These are phyloP conservation scores for Tetrax tetrax DNA, from an alignment of 2,113 vertebrate genomes.

Conservation along the genomic window DNA sequence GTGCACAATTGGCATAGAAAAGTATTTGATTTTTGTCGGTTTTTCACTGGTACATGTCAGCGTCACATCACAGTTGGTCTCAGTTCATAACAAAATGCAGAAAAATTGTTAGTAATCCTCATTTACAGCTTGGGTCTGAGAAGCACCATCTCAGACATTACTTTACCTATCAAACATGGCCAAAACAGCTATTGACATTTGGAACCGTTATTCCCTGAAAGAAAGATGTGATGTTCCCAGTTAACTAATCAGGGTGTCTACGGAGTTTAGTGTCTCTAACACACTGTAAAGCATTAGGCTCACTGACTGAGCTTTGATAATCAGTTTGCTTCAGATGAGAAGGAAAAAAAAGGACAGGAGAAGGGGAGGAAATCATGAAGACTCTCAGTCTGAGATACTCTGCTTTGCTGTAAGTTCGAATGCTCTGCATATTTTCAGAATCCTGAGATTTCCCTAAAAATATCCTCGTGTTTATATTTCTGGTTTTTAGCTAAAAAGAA, in stretches of 20 bases:
- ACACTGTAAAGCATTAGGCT: neutral
- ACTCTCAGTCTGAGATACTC: neutral
- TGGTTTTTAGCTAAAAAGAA: neutral
- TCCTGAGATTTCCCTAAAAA: conserved; percentile 3
- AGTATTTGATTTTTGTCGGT: conserved; percentile 30
- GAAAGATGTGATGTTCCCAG: conserved; percentile 46
- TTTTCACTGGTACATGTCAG: conserved; percentile 58
- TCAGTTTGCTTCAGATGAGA: conserved; percentile 42
- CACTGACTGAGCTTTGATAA: neutral
- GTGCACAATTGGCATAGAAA: conserved; percentile 69
- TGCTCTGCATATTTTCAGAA: conserved; percentile 27
- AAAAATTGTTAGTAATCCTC: conserved; percentile 67
- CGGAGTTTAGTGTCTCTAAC: conserved; percentile 17
- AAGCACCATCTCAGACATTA: conserved; percentile 56
- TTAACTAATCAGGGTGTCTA: neutral
- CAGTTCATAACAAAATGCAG: conserved; percentile 51
- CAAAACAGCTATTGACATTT: conserved; percentile 65
- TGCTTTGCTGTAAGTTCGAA: neutral
- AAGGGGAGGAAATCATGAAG: neutral
- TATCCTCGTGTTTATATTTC: neutral
- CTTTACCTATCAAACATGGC: conserved; percentile 54
- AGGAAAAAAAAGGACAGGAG: neutral
- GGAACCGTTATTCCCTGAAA: conserved; percentile 27
- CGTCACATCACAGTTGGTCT: conserved; percentile 63
- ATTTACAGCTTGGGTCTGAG: conserved; percentile 50